Percentiles rank a stretch among this genome's conserved stretches.
phyloP scores from a whole-genome alignment of 2,888 invertebrate genomes.

The Galerucella nymphaeae region DNA sequence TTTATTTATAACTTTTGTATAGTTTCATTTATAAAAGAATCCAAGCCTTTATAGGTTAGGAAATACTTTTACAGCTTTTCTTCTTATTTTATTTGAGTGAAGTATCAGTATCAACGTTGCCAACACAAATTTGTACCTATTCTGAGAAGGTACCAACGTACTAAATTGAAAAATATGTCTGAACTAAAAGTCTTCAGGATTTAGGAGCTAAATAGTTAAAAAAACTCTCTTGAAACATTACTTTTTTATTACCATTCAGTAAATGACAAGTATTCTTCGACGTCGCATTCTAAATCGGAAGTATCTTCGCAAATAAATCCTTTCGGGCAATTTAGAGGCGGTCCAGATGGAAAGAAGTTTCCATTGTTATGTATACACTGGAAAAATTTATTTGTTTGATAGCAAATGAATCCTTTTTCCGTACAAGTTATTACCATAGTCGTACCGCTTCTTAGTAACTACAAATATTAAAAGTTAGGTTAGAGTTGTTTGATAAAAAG shows the following conservation, averaged over 20 bases:
- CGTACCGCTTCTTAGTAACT: background rate
- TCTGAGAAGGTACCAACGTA: no score
- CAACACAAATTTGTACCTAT: no score
- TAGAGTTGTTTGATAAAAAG: background rate
- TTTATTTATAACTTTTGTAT: background rate
- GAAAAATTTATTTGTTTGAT: constrained; percentile 46
- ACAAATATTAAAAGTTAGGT: constrained; percentile 1
- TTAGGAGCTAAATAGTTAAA: no score
- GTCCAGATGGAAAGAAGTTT: constrained; percentile 43
- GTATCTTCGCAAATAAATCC: background rate
- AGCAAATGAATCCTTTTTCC: constrained; percentile 48
- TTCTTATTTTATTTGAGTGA: no score
- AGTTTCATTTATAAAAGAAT: background rate
- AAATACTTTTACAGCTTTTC: no score
- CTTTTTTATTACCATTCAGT: background rate
- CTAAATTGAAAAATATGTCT: no score
- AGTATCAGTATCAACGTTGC: no score
- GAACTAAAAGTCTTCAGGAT: no score
- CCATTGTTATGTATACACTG: constrained; percentile 46
- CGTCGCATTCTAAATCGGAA: constrained; percentile 1
- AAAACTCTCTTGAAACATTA: background rate
- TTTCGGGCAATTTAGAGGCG: constrained; percentile 47
- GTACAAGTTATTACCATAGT: constrained; percentile 38
- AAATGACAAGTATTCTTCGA: background rate
- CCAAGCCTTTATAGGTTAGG: no score